These are phyloP conservation scores for Hirudo medicinalis DNA, from an alignment of 1,140 invertebrate species.

Conservation along the genomic window DNA sequence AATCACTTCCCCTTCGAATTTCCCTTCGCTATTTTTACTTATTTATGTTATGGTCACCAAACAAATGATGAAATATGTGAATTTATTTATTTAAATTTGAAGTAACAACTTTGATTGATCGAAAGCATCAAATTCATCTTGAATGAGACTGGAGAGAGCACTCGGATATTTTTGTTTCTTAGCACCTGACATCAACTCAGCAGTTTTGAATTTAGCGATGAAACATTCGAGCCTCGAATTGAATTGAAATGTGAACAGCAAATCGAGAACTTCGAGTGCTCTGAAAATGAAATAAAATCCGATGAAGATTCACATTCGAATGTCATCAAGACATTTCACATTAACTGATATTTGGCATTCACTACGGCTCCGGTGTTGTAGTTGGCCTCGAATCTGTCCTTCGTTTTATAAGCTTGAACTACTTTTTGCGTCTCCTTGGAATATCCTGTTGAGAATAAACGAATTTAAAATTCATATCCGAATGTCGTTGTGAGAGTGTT, in stretches of 20 bases:
- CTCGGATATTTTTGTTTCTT: slow-evolving; percentile 26
- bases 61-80: neutral
- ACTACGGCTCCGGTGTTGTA: slow-evolving; percentile 35
- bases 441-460: slow-evolving; percentile 12
- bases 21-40: neutral
- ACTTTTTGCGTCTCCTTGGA: slow-evolving; percentile 32
- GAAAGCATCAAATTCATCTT: slow-evolving; percentile 29
- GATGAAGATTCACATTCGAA: too few relatives aligned
- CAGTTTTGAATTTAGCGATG: slow-evolving; percentile 36
- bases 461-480: slow-evolving; percentile 10
- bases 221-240: slow-evolving; percentile 35
- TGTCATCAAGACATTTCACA: neutral
- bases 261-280: slow-evolving; percentile 34
- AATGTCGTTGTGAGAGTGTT: neutral
- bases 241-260: slow-evolving; percentile 38
- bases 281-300: slow-evolving; percentile 25
- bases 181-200: slow-evolving; percentile 29
- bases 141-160: slow-evolving; percentile 29
- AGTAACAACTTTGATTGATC: slow-evolving; percentile 20
- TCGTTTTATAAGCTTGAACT: slow-evolving; percentile 28
- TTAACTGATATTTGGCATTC: slow-evolving; percentile 38
- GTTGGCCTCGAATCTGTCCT: slow-evolving; percentile 30
- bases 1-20: too few relatives aligned
- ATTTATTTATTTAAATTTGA: neutral
- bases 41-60: neutral